These are phyloP conservation scores for Scaptomyza caliginosa DNA, from an alignment of 2,888 invertebrate genomes.

Conservation along the genomic window DNA sequence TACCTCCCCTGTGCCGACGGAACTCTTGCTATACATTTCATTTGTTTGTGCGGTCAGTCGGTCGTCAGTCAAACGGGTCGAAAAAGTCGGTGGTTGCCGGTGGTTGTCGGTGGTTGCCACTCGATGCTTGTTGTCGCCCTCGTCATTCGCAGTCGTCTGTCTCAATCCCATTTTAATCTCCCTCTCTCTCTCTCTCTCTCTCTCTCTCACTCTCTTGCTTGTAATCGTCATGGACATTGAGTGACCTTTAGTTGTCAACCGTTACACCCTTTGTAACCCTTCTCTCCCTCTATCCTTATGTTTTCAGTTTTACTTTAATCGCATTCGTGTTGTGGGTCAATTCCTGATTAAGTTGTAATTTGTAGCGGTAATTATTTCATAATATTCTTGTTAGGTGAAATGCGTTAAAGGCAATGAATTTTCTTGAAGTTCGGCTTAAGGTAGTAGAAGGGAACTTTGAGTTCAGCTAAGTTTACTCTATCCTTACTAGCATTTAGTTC, in stretches of 20 bases:
- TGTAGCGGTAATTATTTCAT: constrained; percentile 63
- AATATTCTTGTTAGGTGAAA: constrained; percentile 42
- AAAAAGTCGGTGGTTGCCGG: constrained; percentile 15
- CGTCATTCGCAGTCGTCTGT: constrained; percentile 24
- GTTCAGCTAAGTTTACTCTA: background rate
- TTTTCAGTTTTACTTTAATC: constrained; percentile 48
- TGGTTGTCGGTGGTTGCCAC: constrained; percentile 18
- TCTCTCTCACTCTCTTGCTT: background rate
- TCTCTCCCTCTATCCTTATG: background rate
- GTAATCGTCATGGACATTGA: constrained; percentile 70
- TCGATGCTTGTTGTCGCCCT: constrained; percentile 35
- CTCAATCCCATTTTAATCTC: background rate
- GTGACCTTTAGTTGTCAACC: constrained; percentile 71
- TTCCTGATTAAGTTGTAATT: constrained; percentile 77
- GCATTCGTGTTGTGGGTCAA: constrained; percentile 66
- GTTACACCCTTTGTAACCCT: constrained; percentile 2
- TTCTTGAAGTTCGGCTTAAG: background rate
- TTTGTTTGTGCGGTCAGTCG: constrained; percentile 71
- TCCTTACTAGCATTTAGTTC: background rate
- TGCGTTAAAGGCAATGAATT: constrained; percentile 23
- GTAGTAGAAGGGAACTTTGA: background rate
- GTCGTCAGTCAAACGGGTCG: constrained; percentile 42
- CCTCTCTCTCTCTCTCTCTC: background rate
- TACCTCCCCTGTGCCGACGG: background rate
- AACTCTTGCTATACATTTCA: constrained; percentile 47